Evolutionary conservation across 2,113 vertebrate genomes (phyloP).

Genomic region (Recurvirostra avosetta): DNA sequence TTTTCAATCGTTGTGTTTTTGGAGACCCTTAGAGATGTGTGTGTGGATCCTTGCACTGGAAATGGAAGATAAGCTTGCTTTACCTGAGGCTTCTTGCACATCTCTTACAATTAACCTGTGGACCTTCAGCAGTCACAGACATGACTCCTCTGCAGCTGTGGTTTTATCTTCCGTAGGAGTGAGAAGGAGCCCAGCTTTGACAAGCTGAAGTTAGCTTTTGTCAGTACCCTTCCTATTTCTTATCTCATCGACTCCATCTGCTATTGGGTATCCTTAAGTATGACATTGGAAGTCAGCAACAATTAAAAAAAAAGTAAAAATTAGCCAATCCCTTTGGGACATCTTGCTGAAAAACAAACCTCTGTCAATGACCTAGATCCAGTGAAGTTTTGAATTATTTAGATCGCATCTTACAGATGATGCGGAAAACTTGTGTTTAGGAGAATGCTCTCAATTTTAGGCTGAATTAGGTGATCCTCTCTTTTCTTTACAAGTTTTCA

Average conservation of each 20-base stretch:
- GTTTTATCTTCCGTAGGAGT: neutral
- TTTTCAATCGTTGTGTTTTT: neutral
- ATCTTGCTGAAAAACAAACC: neutral
- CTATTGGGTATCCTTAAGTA: neutral
- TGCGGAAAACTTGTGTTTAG: neutral
- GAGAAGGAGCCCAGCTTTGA: neutral
- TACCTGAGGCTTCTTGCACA: neutral
- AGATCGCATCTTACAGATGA: neutral
- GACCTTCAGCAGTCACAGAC: neutral
- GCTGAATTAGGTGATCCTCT: neutral
- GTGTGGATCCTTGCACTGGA: neutral
- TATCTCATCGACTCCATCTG: neutral
- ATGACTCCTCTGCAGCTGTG: neutral
- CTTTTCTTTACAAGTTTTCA: neutral
- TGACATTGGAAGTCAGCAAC: neutral
- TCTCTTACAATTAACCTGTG: neutral
- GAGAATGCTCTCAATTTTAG: neutral
- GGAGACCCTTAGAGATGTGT: neutral
- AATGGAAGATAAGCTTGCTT: neutral
- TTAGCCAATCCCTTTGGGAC: neutral
- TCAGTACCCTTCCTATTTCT: neutral
- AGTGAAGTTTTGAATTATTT: conserved; percentile 8
- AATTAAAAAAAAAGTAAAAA: neutral
- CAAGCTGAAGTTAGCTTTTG: neutral
- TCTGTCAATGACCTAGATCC: neutral